A percentile compares a stretch with the other conserved stretches of the same genome.
These are phyloP conservation scores for Chalcosyrphus nemorum DNA, from an alignment of 2,888 invertebrate genomes.

Conservation along the genomic window DNA sequence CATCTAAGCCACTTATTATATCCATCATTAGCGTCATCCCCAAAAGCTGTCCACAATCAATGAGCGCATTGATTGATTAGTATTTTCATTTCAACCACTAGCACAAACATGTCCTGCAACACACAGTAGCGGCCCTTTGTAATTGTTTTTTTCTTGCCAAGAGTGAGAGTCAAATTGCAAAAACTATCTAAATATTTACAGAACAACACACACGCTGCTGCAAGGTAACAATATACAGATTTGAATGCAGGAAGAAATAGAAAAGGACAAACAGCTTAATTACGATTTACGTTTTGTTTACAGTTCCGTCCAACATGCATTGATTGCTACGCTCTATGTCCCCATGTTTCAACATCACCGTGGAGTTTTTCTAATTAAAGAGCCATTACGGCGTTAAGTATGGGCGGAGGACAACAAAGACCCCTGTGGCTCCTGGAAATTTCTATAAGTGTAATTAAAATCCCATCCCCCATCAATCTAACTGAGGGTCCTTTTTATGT, in stretches of 20 bases:
- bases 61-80: constrained; percentile 47
- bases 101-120: neutral
- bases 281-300: constrained; percentile 24
- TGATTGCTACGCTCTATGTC: too few species aligned
- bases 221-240: constrained; percentile 25
- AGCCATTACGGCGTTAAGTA: constrained; percentile 15
- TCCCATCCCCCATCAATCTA: constrained; percentile 7
- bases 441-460: constrained; percentile 69
- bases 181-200: constrained; percentile 56
- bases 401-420: constrained; percentile 34
- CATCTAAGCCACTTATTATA: neutral
- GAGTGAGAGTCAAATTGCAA: constrained; percentile 28
- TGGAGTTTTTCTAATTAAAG: constrained; percentile 62
- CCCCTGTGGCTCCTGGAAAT: constrained; percentile 4
- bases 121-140: neutral
- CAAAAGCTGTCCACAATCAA: constrained; percentile 28
- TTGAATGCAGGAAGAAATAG: constrained; percentile 22
- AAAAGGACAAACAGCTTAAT: neutral
- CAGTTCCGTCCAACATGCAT: constrained; percentile 20
- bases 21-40: constrained; percentile 13
- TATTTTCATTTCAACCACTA: constrained; percentile 14
- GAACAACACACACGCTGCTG: neutral
- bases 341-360: constrained; percentile 10
- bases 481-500: constrained; percentile 18
- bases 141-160: constrained; percentile 10